Base-by-base conservation (phyloP, 1,140 invertebrate species). In the fruit fly (Drosophila melanogaster) region DNA sequence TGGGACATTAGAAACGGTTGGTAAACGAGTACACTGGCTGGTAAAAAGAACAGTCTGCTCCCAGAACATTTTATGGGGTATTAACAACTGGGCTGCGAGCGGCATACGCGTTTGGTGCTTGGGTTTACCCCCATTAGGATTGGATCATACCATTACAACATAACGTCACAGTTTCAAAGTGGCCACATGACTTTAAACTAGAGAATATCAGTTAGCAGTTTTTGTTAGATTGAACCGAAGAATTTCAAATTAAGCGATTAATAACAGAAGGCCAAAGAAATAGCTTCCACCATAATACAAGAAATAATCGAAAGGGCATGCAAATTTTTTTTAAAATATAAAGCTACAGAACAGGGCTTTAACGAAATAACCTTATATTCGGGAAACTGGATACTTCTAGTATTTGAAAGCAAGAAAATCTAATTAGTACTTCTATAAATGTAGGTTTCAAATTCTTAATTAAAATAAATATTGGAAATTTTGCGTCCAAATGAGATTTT, bases 121-220 rank as follows among this genome's bases (percentile, higher is more conserved):
- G 64, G 60, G 44, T 67, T 49, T 43, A 65, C 44, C 64, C 64
- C 41, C 62, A 41, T 30, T 40, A 43, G 43, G 51, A 54, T 57
- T 54, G 46, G 53, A 79, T 59, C 78, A 71, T 58, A 78, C 67
- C 51, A 78, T 81, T 77, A 77, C 60, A 87, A 79, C 83, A 86
- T 83, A 73, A 85, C 89, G 89, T 91, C 89, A 91, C 89, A 91
- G 89, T 81, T 90, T 91, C 89, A 91, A 91, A 80, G 66, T 44
- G 75, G 85, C 84, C 83, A 81, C 46, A 76, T 58, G 83, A 69
- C 64, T 71, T 67, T 79, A 17, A 51, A 50, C 60, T 65, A 57
- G 61, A 67, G 67, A 53, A 59, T 66, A 59, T 66, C 65, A 51
- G 59, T 64, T 61, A 67, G 60, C 59, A 61, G 49, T 57, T 53